Evolutionary conservation across 2,797 vertebrate species (phyloP).

Genomic region (Enteromius radiatus): DNA sequence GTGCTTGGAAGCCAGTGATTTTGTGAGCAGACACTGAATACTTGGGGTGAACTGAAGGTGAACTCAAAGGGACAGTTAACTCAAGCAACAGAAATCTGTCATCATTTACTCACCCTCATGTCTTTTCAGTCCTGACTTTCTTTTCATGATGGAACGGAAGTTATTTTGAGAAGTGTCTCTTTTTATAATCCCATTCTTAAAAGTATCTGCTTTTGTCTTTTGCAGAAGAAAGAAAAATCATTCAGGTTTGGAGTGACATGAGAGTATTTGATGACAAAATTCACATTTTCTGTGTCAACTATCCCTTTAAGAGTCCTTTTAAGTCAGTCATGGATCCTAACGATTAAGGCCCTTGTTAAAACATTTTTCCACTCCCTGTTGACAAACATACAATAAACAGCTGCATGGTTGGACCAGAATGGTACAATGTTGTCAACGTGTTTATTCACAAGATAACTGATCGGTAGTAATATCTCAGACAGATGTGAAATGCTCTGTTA

Average conservation of each 20-base stretch:
- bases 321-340: slow-evolving; percentile 17
- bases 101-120: no score
- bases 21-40: slow-evolving; percentile 40
- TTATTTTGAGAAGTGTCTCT: not conserved
- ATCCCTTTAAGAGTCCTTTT: slow-evolving; percentile 17
- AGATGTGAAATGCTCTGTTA: no score
- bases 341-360: slow-evolving; percentile 29
- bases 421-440: not conserved
- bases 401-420: slow-evolving; percentile 14
- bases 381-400: slow-evolving; percentile 40
- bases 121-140: not conserved
- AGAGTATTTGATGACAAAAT: not conserved
- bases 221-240: not conserved
- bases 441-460: slow-evolving; percentile 27
- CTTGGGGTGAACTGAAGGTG: slow-evolving; percentile 24
- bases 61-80: not conserved
- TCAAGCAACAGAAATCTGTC: not conserved
- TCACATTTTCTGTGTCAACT: not conserved
- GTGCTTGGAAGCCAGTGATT: slow-evolving; percentile 46
- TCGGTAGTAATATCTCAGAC: not conserved
- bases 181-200: not conserved
- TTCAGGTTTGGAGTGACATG: not conserved
- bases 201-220: not conserved
- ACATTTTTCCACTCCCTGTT: slow-evolving; percentile 29
- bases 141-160: not conserved